These are phyloP conservation scores for Pterocles gutturalis DNA, from an alignment of 2,113 vertebrate species.

Conservation along the genomic window DNA sequence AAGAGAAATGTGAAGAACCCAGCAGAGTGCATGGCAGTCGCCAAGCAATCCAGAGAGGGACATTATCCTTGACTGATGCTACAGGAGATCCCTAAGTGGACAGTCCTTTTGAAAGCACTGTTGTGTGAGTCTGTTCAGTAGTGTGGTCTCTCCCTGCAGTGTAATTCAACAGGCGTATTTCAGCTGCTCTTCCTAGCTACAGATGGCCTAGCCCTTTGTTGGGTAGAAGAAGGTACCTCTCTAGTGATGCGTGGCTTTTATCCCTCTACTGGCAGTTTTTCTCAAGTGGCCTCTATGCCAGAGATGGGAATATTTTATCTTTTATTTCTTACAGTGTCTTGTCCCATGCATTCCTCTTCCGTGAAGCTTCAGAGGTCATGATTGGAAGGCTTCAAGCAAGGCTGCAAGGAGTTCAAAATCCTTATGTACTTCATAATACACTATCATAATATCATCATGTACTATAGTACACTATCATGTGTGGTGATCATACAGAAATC, in stretches of 20 bases:
- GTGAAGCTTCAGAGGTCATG: neutral
- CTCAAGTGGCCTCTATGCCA: neutral
- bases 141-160: neutral
- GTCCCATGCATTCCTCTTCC: neutral
- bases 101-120: neutral
- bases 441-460: too few relatives aligned
- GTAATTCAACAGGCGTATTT: neutral
- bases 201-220: neutral
- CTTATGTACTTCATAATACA: neutral
- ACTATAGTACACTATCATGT: neutral
- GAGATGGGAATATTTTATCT: neutral
- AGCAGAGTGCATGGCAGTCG: neutral
- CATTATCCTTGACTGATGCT: neutral
- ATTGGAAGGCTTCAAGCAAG: neutral
- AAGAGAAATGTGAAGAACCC: neutral
- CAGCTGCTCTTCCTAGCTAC: neutral
- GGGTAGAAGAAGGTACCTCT: neutral
- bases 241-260: neutral
- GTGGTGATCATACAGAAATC: neutral
- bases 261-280: neutral
- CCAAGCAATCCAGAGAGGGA: neutral
- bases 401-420: neutral
- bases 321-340: neutral
- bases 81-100: neutral
- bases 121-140: neutral